Conservation (phyloP, 2,797 vertebrate species). For the Poecilia picta region DNA sequence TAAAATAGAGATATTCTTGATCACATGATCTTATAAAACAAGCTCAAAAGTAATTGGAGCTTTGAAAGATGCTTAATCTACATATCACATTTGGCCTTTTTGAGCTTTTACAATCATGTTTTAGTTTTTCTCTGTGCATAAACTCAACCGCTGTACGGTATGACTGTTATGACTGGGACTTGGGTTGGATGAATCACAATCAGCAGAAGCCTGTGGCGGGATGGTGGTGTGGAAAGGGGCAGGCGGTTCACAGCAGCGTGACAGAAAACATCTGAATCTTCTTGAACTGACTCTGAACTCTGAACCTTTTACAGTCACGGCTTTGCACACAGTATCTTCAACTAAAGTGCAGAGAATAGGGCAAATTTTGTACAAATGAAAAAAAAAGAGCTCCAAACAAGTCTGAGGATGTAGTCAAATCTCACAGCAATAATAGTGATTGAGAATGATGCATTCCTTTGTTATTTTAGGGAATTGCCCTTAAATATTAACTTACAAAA, state of each 20-base stretch:
- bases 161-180: constrained; percentile 14
- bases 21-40: background rate
- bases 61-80: background rate
- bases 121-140: background rate
- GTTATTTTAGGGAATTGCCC: background rate
- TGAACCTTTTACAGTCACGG: constrained; percentile 17
- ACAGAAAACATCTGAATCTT: constrained; percentile 46
- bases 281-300: constrained; percentile 43
- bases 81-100: background rate
- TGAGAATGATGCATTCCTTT: background rate
- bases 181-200: constrained; percentile 30
- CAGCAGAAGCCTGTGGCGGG: constrained; percentile 22
- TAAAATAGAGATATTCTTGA: background rate
- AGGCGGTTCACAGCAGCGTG: constrained; percentile 32
- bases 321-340: background rate
- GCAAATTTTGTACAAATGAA: background rate
- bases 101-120: background rate
- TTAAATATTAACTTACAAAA: background rate
- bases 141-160: background rate
- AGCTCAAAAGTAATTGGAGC: background rate
- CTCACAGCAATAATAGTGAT: background rate
- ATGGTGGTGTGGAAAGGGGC: constrained; percentile 26
- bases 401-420: background rate
- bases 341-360: background rate
- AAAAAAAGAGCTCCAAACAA: background rate